Conservation (phyloP, 2,797 vertebrate species). For the Sebastes trivittatus region DNA sequence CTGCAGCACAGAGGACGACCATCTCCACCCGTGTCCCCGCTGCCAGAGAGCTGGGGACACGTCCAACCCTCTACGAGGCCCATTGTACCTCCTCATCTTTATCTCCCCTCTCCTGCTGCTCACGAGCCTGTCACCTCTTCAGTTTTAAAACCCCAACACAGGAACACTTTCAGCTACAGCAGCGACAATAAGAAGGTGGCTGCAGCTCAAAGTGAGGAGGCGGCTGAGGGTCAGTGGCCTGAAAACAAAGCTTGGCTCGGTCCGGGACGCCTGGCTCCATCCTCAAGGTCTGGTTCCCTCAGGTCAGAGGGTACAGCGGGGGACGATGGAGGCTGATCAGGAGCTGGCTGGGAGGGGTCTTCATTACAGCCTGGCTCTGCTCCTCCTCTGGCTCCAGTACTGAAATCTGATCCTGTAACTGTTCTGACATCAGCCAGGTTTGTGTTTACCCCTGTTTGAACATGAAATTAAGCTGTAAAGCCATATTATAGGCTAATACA, state of each 20-base stretch:
- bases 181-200: not conserved
- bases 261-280: slow-evolving; percentile 40
- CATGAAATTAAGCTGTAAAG: not conserved
- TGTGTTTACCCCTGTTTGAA: not conserved
- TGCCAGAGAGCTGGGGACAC: slow-evolving; percentile 20
- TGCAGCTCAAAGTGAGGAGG: not conserved
- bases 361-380: slow-evolving; percentile 32
- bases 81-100: slow-evolving; percentile 22
- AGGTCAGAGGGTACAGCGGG: slow-evolving; percentile 19
- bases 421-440: slow-evolving; percentile 13
- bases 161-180: not conserved
- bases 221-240: slow-evolving; percentile 48
- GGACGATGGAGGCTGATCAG: slow-evolving; percentile 4
- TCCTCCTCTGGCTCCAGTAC: slow-evolving; percentile 28
- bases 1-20: slow-evolving; percentile 16
- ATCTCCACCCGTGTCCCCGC: slow-evolving; percentile 10
- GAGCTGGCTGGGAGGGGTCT: slow-evolving; percentile 33
- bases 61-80: slow-evolving; percentile 20
- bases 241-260: slow-evolving; percentile 64
- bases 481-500: not conserved
- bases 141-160: slow-evolving; percentile 3
- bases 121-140: slow-evolving; percentile 17
- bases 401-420: slow-evolving; percentile 63
- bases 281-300: slow-evolving; percentile 21
- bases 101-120: slow-evolving; percentile 61